Conservation (phyloP, 2,888 invertebrate genomes). For the Nemotelus nigrinus region DNA sequence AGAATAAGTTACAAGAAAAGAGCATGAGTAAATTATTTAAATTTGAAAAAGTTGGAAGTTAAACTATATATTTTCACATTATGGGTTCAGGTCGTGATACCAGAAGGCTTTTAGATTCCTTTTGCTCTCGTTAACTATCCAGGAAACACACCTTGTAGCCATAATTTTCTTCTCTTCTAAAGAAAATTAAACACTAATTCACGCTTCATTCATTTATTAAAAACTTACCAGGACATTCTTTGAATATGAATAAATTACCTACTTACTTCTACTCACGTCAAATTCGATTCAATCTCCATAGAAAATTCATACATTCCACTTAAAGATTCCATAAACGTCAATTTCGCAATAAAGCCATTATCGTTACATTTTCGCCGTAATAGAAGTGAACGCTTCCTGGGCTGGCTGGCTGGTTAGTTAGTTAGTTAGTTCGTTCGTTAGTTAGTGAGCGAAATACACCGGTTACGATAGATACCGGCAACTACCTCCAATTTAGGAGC, state of each 20-base stretch:
- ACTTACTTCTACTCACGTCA: neutral
- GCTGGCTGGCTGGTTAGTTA: neutral
- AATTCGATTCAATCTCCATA: slow-evolving; percentile 34
- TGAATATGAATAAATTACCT: neutral
- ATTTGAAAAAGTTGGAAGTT: too few species aligned
- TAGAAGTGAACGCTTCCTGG: slow-evolving; percentile 17
- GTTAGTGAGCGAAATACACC: slow-evolving; percentile 28
- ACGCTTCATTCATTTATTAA: neutral
- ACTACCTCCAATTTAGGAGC: slow-evolving; percentile 41
- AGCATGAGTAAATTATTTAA: too few species aligned
- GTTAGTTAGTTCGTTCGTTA: slow-evolving; percentile 1
- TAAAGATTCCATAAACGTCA: slow-evolving; percentile 43
- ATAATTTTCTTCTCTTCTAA: too few species aligned
- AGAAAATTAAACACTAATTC: too few species aligned
- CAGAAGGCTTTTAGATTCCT: too few species aligned
- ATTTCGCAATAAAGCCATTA: slow-evolving; percentile 47
- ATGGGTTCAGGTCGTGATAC: too few species aligned
- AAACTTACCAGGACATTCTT: neutral
- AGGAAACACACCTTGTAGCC: too few species aligned
- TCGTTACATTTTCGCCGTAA: slow-evolving; percentile 42
- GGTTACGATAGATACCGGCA: slow-evolving; percentile 5
- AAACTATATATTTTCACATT: too few species aligned
- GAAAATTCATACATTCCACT: slow-evolving; percentile 40
- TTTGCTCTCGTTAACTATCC: too few species aligned
- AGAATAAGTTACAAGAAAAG: too few species aligned